These are phyloP conservation scores for Hypsopygia costalis DNA, from an alignment of 2,888 invertebrate genomes.

Conservation along the genomic window DNA sequence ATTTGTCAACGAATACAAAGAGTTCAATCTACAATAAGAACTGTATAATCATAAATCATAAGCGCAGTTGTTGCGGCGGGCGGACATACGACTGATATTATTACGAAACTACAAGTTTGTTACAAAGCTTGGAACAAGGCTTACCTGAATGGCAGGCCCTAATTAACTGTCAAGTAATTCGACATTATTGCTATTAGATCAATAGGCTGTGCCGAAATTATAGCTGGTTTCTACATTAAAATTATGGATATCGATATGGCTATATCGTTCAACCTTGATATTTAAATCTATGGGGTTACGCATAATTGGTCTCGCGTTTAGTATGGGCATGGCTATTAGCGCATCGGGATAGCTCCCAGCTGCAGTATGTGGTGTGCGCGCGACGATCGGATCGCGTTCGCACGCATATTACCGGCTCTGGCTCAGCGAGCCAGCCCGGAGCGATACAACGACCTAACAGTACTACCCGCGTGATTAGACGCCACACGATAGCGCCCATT, in stretches of 20 bases:
- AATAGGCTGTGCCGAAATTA: conserved; percentile 30
- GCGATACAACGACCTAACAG: conserved; percentile 67
- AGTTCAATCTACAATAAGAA: conserved; percentile 49
- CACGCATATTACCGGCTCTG: conserved; percentile 71
- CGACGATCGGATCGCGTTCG: conserved; percentile 72
- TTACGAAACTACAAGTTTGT: conserved; percentile 60
- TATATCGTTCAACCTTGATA: conserved; percentile 15
- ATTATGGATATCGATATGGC: conserved; percentile 22
- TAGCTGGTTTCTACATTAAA: conserved; percentile 25
- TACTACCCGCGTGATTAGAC: conserved; percentile 75
- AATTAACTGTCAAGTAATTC: conserved; percentile 76
- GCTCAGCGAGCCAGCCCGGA: conserved; percentile 40
- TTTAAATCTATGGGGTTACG: conserved; percentile 8
- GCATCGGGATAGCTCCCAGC: conserved; percentile 42
- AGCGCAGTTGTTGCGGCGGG: conserved; percentile 43
- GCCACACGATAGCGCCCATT: conserved; percentile 76
- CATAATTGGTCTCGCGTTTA: conserved; percentile 19
- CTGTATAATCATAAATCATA: conserved; percentile 59
- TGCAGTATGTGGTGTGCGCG: conserved; percentile 3
- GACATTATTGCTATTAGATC: conserved; percentile 53
- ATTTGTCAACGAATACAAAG: conserved; percentile 71
- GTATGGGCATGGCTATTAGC: conserved; percentile 43
- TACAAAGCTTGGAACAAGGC: conserved; percentile 55
- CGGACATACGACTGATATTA: conserved; percentile 56
- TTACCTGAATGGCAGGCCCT: conserved; percentile 62